Evolutionary conservation across 1,140 invertebrate species (phyloP), one percentile per base, ranked within the genome.

Genomic region (Nasonia longicornis): DNA sequence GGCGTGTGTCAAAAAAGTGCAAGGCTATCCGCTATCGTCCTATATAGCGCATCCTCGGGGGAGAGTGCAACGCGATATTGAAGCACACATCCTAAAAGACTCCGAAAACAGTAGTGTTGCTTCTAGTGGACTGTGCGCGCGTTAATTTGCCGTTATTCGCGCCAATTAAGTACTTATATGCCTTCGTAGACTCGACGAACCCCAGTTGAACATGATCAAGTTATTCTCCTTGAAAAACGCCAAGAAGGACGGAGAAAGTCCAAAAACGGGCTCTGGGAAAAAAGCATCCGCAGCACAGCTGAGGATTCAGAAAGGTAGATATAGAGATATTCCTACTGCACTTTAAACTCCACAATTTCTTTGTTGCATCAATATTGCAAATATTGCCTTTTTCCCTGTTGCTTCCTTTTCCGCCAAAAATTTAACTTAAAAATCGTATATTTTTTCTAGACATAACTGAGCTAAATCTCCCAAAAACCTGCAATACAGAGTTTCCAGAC

Each of bases 221-320:
- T 93, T 99, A 92, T 99, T 98, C 93, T 98, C 97, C 77, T 92
- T 98, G 87, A 99, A 98, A 93, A 97, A 98, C 93, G 97, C 98
- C 91, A 98, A 98, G 93, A 98, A 98, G 93, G 97, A 98, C 93
- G 97, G 97, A 85, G 96, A 97, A 91, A 94, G 95, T 87, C 94
- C 94, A 78, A 94, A 94, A 89, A 92, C 93, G 89, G 94, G 94
- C 83, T 93, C 94, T 89, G 96, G 96, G 91, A 98, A 98, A 90
- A 96, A 97, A 91, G 95, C 97, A 77, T 98, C 97, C 80, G 97
- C 98, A 85, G 98, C 98, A 79, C 97, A 99, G 91, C 92, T 99
- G 86, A 94, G 98, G 90, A 98, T 99, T 87, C 97, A 97, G 88
- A 99, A 98, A 97, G 98, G 97, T 98, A 88, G 29, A 38, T 35